phyloP scores from a whole-genome alignment of 2,888 invertebrate genomes.

The Thalpophila matura region DNA sequence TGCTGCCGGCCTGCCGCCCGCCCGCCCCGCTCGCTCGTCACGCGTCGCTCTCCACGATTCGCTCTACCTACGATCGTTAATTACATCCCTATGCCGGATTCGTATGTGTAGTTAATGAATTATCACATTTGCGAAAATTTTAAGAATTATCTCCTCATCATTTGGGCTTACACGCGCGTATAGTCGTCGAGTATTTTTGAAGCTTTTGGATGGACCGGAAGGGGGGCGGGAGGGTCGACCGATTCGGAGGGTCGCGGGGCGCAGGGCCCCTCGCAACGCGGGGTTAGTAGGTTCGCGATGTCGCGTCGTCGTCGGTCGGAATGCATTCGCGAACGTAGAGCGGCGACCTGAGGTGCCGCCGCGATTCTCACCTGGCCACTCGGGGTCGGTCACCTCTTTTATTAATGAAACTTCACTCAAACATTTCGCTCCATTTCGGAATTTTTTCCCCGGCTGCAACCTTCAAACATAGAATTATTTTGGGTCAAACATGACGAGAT shows the following conservation, averaged over 20 bases:
- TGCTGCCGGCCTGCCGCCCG: conserved; percentile 81
- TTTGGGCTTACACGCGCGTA: conserved; percentile 81
- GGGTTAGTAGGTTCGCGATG: conserved; percentile 91
- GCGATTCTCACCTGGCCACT: conserved; percentile 83
- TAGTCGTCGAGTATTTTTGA: conserved; percentile 87
- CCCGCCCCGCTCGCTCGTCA: conserved; percentile 84
- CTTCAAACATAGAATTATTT: conserved; percentile 71
- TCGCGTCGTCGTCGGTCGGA: conserved; percentile 89
- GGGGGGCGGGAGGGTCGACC: conserved; percentile 83
- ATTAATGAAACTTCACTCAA: conserved; percentile 68
- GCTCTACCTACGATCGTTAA: conserved; percentile 74
- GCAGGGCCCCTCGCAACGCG: conserved; percentile 88
- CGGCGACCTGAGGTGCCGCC: conserved; percentile 89
- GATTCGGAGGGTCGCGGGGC: conserved; percentile 88
- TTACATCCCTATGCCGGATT: conserved; percentile 71
- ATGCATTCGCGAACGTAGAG: conserved; percentile 90
- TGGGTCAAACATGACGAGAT: conserved; percentile 83
- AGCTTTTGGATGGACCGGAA: conserved; percentile 89
- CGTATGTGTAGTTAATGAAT: conserved; percentile 66
- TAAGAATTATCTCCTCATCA: conserved; percentile 69
- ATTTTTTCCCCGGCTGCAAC: conserved; percentile 53
- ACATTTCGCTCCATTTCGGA: conserved; percentile 58
- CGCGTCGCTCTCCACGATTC: conserved; percentile 77
- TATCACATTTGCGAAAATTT: conserved; percentile 64
- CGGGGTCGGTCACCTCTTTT: conserved; percentile 81